A percentile compares a stretch with the other conserved stretches of the same genome.
phyloP scores from a whole-genome alignment of 2,888 invertebrate genomes.

The Monopis laevigella region DNA sequence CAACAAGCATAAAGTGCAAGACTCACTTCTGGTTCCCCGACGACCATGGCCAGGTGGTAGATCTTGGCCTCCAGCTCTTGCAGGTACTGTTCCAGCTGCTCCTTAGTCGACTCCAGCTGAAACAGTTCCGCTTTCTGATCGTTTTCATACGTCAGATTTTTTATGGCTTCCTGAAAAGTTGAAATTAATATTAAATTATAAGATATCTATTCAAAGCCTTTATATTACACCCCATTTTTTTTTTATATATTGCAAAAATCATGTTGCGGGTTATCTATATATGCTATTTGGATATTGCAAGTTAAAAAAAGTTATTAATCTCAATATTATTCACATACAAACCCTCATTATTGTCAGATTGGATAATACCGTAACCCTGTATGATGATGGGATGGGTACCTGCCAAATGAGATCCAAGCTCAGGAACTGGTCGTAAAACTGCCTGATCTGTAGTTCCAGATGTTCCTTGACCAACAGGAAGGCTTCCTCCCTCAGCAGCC shows the following conservation, averaged over 20 bases:
- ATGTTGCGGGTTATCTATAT: too few relatives aligned
- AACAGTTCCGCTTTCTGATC: constrained; percentile 35
- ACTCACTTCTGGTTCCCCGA: constrained; percentile 46
- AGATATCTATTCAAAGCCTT: too few relatives aligned
- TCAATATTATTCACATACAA: too few relatives aligned
- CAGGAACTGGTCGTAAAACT: constrained; percentile 41
- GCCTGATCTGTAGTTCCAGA: constrained; percentile 29
- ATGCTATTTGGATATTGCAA: too few relatives aligned
- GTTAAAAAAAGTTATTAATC: too few relatives aligned
- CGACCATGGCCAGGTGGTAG: constrained; percentile 25
- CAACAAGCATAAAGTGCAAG: background rate
- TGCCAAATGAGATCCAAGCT: constrained; percentile 41
- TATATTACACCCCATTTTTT: too few relatives aligned
- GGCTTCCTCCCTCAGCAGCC: constrained; percentile 31
- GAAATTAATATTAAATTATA: too few relatives aligned
- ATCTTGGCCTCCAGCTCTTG: constrained; percentile 26
- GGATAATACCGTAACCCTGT: too few relatives aligned
- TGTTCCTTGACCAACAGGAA: constrained; percentile 28
- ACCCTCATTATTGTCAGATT: too few relatives aligned
- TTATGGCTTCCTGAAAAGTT: constrained; percentile 31
- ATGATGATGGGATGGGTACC: constrained; percentile 28
- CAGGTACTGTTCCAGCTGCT: constrained; percentile 27
- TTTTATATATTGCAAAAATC: too few relatives aligned
- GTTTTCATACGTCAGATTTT: constrained; percentile 27
- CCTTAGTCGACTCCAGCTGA: constrained; percentile 29